These are phyloP conservation scores for Drosophila austrosaltans DNA, from an alignment of 2,888 invertebrate species.

Conservation along the genomic window DNA sequence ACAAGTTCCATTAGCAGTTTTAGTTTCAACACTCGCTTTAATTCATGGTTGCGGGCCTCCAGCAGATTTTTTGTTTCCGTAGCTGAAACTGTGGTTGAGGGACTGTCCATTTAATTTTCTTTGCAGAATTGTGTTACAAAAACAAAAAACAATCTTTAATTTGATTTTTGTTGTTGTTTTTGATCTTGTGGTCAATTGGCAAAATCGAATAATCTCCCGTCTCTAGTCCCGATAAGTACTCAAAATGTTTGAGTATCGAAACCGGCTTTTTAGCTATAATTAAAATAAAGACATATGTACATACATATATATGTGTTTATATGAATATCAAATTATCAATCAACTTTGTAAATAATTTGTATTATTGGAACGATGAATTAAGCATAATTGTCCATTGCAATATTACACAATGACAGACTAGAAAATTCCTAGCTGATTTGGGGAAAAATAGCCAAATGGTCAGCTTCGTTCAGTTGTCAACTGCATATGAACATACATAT, in stretches of 20 bases:
- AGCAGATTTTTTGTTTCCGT: constrained; percentile 69
- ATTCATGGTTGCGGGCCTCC: constrained; percentile 61
- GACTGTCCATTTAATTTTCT: constrained; percentile 37
- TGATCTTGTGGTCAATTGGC: neutral
- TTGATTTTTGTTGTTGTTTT: constrained; percentile 8
- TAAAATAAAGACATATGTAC: neutral
- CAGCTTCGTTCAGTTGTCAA: neutral
- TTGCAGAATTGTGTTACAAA: neutral
- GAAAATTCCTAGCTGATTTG: neutral
- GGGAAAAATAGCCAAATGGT: neutral
- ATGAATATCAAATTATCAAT: neutral
- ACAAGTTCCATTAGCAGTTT: constrained; percentile 71
- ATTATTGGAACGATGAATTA: too few relatives aligned
- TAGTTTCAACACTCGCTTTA: constrained; percentile 72
- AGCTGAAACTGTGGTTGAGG: constrained; percentile 63
- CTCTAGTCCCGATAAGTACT: neutral
- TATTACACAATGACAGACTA: neutral
- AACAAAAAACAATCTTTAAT: constrained; percentile 17
- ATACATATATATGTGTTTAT: too few relatives aligned
- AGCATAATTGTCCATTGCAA: too few relatives aligned
- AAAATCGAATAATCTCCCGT: neutral
- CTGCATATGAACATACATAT: neutral
- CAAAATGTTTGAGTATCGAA: neutral
- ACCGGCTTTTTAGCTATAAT: neutral
- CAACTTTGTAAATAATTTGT: too few relatives aligned